phyloP scores from a whole-genome alignment of 1,140 invertebrate genomes.

The Sarcophaga peregrina region DNA sequence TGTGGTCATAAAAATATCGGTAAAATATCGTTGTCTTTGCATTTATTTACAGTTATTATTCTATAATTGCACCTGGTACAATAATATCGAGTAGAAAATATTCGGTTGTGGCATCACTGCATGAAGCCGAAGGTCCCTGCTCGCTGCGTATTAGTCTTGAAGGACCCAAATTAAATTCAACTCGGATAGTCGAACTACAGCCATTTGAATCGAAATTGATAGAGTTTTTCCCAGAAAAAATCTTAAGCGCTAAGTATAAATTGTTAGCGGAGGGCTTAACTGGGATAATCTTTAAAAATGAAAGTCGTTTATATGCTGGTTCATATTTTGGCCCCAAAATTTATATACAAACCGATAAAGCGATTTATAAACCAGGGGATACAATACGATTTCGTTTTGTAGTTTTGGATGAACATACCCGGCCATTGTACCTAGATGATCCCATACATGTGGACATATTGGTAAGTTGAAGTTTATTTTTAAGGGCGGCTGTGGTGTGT shows the following conservation, averaged over 20 bases:
- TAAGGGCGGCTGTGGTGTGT: too few relatives aligned
- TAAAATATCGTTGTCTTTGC: neutral
- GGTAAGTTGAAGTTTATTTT: neutral
- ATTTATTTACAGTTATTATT: slow-evolving; percentile 73
- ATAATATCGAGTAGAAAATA: slow-evolving; percentile 87
- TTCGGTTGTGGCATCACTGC: slow-evolving; percentile 79
- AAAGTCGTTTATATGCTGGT: slow-evolving; percentile 76
- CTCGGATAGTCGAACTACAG: slow-evolving; percentile 74
- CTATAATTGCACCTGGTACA: slow-evolving; percentile 81
- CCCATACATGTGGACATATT: slow-evolving; percentile 54
- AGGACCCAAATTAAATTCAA: slow-evolving; percentile 76
- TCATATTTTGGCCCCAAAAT: slow-evolving; percentile 77
- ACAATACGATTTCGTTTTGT: slow-evolving; percentile 87
- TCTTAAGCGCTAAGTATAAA: slow-evolving; percentile 81
- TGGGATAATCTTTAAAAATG: slow-evolving; percentile 80
- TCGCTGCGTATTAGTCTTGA: slow-evolving; percentile 78
- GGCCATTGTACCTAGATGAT: slow-evolving; percentile 69
- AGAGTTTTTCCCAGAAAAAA: slow-evolving; percentile 74
- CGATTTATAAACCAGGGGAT: slow-evolving; percentile 90
- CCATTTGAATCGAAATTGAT: slow-evolving; percentile 77
- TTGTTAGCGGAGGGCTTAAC: slow-evolving; percentile 77
- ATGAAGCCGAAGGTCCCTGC: slow-evolving; percentile 71
- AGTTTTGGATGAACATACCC: slow-evolving; percentile 79
- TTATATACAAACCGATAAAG: slow-evolving; percentile 94
- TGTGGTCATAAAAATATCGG: neutral